phyloP scores from a whole-genome alignment of 2,113 vertebrate species.

The Dasyprocta punctata region DNA sequence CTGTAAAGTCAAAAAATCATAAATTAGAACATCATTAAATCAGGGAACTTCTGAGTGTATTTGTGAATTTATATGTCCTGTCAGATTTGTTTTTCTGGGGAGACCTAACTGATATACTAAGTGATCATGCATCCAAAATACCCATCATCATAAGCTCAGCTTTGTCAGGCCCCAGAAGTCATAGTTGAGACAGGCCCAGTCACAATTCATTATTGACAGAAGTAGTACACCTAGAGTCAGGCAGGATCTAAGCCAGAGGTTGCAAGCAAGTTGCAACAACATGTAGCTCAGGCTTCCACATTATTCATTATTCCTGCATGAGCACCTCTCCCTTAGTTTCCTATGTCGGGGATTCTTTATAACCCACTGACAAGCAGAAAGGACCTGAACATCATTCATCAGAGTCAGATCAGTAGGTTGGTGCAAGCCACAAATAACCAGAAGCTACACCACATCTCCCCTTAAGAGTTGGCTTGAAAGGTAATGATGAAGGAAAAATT shows the following conservation, averaged over 20 bases:
- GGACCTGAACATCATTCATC: not conserved
- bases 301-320: not conserved
- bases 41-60: not conserved
- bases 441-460: not conserved
- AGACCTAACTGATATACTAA: not conserved
- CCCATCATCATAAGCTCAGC: not conserved
- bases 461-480: not conserved
- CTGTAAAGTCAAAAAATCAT: not conserved
- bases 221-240: not conserved
- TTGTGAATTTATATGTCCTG: not conserved
- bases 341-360: not conserved
- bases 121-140: not conserved
- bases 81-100: not conserved
- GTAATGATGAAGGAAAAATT: not conserved
- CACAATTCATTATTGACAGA: not conserved
- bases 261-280: not conserved
- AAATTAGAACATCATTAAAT: not conserved
- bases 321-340: not conserved
- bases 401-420: not conserved
- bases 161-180: not conserved
- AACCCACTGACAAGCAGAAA: not conserved
- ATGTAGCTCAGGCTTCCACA: not conserved
- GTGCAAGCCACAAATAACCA: not conserved
- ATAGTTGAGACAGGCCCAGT: not conserved
- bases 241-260: not conserved